Percentiles rank a stretch among this genome's conserved stretches.
These are phyloP conservation scores for Amphimallon solstitiale DNA, from an alignment of 2,888 invertebrate species.

Conservation along the genomic window DNA sequence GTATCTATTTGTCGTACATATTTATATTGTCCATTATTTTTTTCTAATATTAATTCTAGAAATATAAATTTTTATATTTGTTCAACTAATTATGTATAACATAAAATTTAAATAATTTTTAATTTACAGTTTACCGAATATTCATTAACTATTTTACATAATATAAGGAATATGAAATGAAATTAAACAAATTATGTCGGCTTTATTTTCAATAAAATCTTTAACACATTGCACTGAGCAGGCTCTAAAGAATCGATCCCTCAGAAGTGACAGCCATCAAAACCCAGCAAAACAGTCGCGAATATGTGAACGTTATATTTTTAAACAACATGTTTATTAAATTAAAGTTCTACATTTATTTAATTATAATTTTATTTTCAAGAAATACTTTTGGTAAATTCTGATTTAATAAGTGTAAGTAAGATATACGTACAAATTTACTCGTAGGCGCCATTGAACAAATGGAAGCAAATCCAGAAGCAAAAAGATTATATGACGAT, in stretches of 20 bases:
- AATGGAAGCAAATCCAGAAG: slow-evolving; percentile 89
- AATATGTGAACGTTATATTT: slow-evolving; percentile 53
- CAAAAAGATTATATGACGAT: slow-evolving; percentile 95
- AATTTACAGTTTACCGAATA: too few species aligned
- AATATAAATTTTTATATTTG: too few species aligned
- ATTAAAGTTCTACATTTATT: neutral
- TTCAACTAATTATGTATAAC: too few species aligned
- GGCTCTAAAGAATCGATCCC: slow-evolving; percentile 51
- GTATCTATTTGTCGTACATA: too few species aligned
- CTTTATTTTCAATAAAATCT: too few species aligned
- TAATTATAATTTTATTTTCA: neutral
- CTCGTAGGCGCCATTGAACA: slow-evolving; percentile 59
- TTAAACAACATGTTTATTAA: neutral
- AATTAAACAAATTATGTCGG: too few species aligned
- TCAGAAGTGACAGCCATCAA: slow-evolving; percentile 45
- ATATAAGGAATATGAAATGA: too few species aligned
- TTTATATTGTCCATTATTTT: too few species aligned
- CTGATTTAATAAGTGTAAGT: neutral
- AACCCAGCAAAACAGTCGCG: slow-evolving; percentile 41
- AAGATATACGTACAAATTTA: neutral
- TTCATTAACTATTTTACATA: too few species aligned
- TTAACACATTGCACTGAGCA: slow-evolving; percentile 40
- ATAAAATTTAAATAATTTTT: too few species aligned
- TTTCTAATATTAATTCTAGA: too few species aligned
- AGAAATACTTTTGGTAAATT: slow-evolving; percentile 24